These are phyloP conservation scores for Portevinia maculata DNA, from an alignment of 2,888 invertebrate species.

Conservation along the genomic window DNA sequence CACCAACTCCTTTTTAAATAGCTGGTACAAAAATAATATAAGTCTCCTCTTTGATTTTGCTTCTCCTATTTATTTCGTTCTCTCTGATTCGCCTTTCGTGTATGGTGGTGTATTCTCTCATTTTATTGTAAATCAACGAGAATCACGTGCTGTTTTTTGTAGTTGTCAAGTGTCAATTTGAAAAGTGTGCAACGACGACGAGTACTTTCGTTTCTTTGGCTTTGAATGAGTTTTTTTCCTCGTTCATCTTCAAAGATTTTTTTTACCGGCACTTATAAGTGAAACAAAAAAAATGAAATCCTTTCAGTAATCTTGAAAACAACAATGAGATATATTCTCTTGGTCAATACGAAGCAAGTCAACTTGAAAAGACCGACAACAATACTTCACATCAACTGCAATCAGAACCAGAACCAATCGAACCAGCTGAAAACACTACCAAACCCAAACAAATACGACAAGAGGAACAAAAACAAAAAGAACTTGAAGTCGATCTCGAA, in stretches of 20 bases:
- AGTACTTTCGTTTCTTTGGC: slow-evolving; percentile 54
- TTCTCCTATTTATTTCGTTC: neutral
- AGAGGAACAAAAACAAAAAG: slow-evolving; percentile 38
- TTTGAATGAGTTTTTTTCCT: slow-evolving; percentile 52
- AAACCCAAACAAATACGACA: slow-evolving; percentile 51
- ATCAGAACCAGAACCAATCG: slow-evolving; percentile 60
- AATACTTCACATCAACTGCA: slow-evolving; percentile 57
- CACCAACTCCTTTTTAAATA: neutral
- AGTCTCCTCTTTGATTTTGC: slow-evolving; percentile 7
- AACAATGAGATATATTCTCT: slow-evolving; percentile 83
- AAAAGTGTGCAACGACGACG: slow-evolving; percentile 62
- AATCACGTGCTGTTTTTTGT: slow-evolving; percentile 66
- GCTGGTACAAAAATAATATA: neutral
- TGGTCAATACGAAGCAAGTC: slow-evolving; percentile 82
- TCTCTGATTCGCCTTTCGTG: slow-evolving; percentile 15
- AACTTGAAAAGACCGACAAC: slow-evolving; percentile 76
- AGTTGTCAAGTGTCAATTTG: slow-evolving; percentile 62
- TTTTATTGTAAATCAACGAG: slow-evolving; percentile 67
- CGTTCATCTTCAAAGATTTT: slow-evolving; percentile 55
- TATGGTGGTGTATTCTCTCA: slow-evolving; percentile 63
- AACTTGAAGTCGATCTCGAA: slow-evolving; percentile 42
- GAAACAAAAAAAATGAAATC: slow-evolving; percentile 69
- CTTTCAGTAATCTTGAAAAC: slow-evolving; percentile 83
- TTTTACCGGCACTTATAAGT: slow-evolving; percentile 23
- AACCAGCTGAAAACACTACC: slow-evolving; percentile 73